Evolutionary conservation across 1,140 invertebrate genomes (phyloP).

Genomic region (Caenorhabditis latens): DNA sequence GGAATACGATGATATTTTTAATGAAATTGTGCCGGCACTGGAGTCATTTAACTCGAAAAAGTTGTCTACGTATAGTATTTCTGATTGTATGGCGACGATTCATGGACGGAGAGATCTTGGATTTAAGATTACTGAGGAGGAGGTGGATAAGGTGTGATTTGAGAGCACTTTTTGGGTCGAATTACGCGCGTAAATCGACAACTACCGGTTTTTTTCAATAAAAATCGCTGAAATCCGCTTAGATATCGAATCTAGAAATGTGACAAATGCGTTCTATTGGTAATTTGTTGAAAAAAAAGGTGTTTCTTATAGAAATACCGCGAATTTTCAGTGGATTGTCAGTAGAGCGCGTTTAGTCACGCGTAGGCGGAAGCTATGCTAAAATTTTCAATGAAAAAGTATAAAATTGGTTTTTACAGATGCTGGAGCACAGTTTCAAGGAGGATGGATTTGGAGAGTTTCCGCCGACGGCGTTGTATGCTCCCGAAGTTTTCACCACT

Average conservation of each 20-base stretch:
- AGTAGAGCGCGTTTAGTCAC: too few species aligned
- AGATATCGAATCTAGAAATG: too few species aligned
- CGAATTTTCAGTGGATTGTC: too few species aligned
- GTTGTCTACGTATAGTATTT: not conserved
- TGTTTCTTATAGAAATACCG: too few species aligned
- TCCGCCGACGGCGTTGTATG: not conserved
- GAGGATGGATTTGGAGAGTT: conserved; percentile 24
- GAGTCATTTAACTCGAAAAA: conserved; percentile 16
- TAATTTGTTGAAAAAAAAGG: too few species aligned
- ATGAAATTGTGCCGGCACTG: not conserved
- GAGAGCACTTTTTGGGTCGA: too few species aligned
- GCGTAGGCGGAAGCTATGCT: too few species aligned
- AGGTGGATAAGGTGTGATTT: not conserved
- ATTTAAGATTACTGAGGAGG: not conserved
- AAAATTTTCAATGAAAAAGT: not conserved
- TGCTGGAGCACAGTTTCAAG: conserved; percentile 17
- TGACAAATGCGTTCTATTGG: too few species aligned
- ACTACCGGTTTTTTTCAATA: too few species aligned
- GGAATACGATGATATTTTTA: not conserved
- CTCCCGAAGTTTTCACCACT: not conserved
- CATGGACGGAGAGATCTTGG: not conserved
- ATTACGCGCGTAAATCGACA: too few species aligned
- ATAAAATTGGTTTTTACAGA: not conserved
- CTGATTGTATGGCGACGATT: not conserved
- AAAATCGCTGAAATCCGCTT: too few species aligned